Conservation (phyloP, 2,888 invertebrate genomes). For the Junonia oenone region DNA sequence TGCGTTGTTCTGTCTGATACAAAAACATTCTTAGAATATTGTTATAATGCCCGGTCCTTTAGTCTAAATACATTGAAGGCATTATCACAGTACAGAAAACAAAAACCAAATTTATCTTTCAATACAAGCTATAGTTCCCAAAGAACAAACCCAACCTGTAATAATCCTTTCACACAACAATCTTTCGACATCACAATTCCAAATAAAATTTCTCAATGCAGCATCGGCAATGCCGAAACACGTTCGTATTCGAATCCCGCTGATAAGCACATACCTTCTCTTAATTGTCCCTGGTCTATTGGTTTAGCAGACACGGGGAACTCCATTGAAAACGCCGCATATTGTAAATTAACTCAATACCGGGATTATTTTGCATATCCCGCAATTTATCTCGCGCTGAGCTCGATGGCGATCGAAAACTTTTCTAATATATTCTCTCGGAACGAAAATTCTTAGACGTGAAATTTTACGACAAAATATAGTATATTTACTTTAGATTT, state of each 20-base stretch:
- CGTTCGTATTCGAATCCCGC: constrained; percentile 1
- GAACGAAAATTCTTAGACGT: background rate
- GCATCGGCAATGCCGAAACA: constrained; percentile 1
- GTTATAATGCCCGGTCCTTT: too few species aligned
- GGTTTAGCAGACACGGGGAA: constrained; percentile 26
- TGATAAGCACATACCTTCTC: constrained; percentile 18
- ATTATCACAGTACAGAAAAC: too few species aligned
- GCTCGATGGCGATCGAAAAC: background rate
- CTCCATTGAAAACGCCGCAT: constrained; percentile 37
- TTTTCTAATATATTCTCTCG: too few species aligned
- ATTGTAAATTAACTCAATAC: constrained; percentile 69
- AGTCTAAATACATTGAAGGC: too few species aligned
- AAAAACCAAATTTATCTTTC: too few species aligned
- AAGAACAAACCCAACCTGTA: too few species aligned
- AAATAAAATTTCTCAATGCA: constrained; percentile 1
- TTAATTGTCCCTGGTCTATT: constrained; percentile 30
- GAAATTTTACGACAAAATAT: background rate
- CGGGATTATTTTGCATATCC: constrained; percentile 36
- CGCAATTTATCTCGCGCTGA: background rate
- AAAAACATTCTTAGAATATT: too few species aligned
- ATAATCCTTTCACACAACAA: too few species aligned
- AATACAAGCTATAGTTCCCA: too few species aligned
- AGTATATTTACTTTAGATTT: too few species aligned
- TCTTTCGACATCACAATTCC: too few species aligned
- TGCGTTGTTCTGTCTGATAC: too few species aligned